Percentiles rank a stretch among this genome's conserved stretches.
Evolutionary conservation across 1,140 invertebrate genomes (phyloP).

Genomic region (Liolophura sinensis): DNA sequence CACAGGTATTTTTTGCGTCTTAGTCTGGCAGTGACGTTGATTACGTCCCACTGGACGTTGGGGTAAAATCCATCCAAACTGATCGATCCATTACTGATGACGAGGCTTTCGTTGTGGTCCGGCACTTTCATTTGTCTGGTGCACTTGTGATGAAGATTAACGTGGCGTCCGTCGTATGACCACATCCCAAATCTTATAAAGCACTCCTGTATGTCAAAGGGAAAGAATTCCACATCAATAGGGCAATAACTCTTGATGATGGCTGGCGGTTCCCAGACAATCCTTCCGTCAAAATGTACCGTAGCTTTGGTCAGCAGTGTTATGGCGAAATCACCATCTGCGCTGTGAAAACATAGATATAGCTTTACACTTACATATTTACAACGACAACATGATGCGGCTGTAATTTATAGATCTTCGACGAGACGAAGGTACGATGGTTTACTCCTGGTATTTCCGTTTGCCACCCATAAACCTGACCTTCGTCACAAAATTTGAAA

Average conservation of each 20-base stretch:
- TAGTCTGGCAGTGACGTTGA: conserved; percentile 79
- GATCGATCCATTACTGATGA: conserved; percentile 37
- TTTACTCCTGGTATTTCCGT: no score
- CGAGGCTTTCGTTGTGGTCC: conserved; percentile 63
- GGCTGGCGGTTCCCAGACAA: conserved; percentile 94
- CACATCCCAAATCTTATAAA: conserved; percentile 95
- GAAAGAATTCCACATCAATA: conserved; percentile 95
- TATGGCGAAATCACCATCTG: conserved; percentile 65
- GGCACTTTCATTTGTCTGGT: conserved; percentile 67
- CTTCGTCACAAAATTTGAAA: no score
- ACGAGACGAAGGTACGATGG: no score
- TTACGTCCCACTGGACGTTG: conserved; percentile 98
- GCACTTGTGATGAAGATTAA: conserved; percentile 63
- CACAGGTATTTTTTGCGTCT: conserved; percentile 66
- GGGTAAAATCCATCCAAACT: conserved; percentile 53
- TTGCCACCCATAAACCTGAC: no score
- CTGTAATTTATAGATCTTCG: no score
- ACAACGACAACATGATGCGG: no score
- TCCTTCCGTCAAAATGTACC: conserved; percentile 82
- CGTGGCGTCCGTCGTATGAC: conserved; percentile 97
- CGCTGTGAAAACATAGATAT: conserved; percentile 47
- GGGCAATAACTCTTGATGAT: conserved; percentile 98
- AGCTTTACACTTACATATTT: no score
- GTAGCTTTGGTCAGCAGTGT: conserved; percentile 65
- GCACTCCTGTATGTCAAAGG: conserved; percentile 94